Evolutionary conservation across 2,113 vertebrate species (phyloP).

Genomic region (Micronycteris hirsuta): DNA sequence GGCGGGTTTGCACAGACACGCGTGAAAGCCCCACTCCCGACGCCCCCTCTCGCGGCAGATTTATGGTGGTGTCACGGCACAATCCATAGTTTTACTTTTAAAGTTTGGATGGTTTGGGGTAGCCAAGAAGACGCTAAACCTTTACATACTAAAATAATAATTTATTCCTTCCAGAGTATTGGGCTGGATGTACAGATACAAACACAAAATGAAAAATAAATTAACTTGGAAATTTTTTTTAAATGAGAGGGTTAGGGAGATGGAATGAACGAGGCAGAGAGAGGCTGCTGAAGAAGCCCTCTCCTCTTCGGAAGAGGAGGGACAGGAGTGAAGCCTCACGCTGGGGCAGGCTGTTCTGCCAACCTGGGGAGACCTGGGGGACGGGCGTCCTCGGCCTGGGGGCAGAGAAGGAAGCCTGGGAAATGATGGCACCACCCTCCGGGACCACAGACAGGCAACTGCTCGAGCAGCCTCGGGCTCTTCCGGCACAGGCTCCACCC

Average conservation of each 20-base stretch:
- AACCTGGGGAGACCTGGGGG: too few species aligned
- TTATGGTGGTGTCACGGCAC: conserved; percentile 10
- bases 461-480: too few species aligned
- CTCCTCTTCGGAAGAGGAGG: background rate
- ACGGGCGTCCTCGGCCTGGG: rapidly evolving
- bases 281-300: background rate
- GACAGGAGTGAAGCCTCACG: rapidly evolving
- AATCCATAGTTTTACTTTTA: background rate
- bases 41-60: background rate
- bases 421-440: background rate
- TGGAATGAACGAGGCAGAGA: background rate
- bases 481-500: background rate
- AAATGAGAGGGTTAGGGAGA: background rate
- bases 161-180: background rate
- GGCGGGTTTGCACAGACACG: conserved; percentile 41
- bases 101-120: background rate
- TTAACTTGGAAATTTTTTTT: background rate
- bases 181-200: background rate
- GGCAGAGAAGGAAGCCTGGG: background rate
- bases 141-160: background rate
- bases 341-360: too few species aligned
- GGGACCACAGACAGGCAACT: background rate
- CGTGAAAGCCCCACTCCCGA: conserved; percentile 32
- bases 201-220: conserved; percentile 13
- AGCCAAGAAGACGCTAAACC: background rate